Base-by-base conservation (phyloP, 2,113 vertebrate genomes). In the Tautogolabrus adspersus region DNA sequence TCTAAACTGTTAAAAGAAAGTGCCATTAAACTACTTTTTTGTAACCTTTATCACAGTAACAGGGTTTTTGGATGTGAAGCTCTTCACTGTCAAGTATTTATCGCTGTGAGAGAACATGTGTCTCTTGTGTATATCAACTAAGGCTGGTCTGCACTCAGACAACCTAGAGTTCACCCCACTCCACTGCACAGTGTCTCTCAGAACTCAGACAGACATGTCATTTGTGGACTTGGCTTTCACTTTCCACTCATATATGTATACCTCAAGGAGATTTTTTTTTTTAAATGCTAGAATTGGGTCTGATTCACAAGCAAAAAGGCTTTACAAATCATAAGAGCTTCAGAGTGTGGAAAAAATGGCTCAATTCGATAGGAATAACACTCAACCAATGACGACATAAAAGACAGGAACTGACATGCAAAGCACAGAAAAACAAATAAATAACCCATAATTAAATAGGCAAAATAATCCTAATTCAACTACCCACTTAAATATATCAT, bases 141-240 rank as follows among this genome's bases (percentile, higher is more conserved):
- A 72, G 84, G 76, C 40, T 57, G 71, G 81, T 74, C 58, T 79
- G 64, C 56, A 58, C 54, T 82, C 79, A 76, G 69, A 68, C 75
- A 78, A 65, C 63, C 47, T 70, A 81, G 83, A 88, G 78, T 82
- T 82, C 86, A 89, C 56, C 77, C 46, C 78, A 85, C 83, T 82
- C 75, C 71, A 72, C 75, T 76, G 86, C 72, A 81, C 81, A 58
- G 56, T 37, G 86, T 89, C 81, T 89, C 72, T 44, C 15, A 56
- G 56, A 81, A 63, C 58, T 79, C 73, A 74, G 85, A 56, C 66
- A 87, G 77, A 85, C 72, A 84, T 78, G 76, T 61, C 56, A 65
- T 75, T 69, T 72, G 70, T 82, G 68, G 71, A 70, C 69, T 73
- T 56, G 38, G 49, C 57, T 87, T 79, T 81, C 72, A 68, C 68